phyloP scores from a whole-genome alignment of 2,113 vertebrate genomes.

The Cygnus atratus region DNA sequence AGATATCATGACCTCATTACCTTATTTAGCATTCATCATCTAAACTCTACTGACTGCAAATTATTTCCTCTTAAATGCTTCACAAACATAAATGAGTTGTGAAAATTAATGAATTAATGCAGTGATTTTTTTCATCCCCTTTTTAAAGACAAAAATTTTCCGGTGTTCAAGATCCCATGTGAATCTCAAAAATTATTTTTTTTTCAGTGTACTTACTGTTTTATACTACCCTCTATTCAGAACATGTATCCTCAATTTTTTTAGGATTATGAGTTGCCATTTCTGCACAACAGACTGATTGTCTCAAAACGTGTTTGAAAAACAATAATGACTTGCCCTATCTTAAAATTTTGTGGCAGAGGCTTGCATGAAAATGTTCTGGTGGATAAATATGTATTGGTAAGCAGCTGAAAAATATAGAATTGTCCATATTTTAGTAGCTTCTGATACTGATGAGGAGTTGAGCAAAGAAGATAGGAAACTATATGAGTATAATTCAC shows the following conservation, averaged over 20 bases:
- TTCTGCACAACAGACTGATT: not conserved
- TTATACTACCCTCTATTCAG: not conserved
- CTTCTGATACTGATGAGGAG: not conserved
- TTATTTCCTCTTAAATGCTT: not conserved
- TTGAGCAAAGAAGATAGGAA: not conserved
- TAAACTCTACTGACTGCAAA: not conserved
- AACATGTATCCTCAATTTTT: not conserved
- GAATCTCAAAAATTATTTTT: not conserved
- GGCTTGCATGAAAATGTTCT: not conserved
- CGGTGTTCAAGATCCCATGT: not conserved
- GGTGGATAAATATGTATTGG: not conserved
- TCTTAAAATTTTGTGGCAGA: not conserved
- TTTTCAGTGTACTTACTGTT: accelerated
- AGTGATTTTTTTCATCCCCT: not conserved
- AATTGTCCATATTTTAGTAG: not conserved
- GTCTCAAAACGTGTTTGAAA: not conserved
- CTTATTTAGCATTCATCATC: not conserved
- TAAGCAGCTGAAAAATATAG: not conserved
- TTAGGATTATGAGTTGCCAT: not conserved
- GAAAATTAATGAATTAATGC: not conserved
- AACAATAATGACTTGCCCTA: not conserved
- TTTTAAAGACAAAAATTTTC: not conserved
- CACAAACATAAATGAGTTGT: not conserved
- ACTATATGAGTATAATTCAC: not conserved
- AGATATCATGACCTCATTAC: not conserved